These are phyloP conservation scores for Harpagifer antarcticus DNA, from an alignment of 2,797 vertebrate genomes.

Conservation along the genomic window DNA sequence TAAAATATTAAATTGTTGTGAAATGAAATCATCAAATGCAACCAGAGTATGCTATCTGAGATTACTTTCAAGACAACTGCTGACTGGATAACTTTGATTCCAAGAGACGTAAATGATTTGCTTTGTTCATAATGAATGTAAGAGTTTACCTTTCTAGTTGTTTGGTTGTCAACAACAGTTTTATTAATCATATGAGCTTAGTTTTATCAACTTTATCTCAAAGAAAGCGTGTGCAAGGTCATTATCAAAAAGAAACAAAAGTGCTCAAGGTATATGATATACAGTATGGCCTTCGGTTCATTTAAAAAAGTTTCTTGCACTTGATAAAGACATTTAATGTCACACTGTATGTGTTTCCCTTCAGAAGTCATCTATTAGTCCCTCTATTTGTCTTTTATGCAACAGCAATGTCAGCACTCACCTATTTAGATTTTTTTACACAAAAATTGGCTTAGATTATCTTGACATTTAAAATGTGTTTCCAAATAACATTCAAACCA, in stretches of 20 bases:
- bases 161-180: not conserved
- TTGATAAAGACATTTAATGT: not conserved
- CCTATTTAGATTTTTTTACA: not conserved
- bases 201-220: not conserved
- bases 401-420: not conserved
- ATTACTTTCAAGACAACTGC: not conserved
- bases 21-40: constrained; percentile 11
- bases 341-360: not conserved
- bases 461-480: not conserved
- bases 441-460: not conserved
- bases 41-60: not conserved
- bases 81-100: not conserved
- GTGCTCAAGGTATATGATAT: not conserved
- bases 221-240: not conserved
- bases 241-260: not conserved
- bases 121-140: not conserved
- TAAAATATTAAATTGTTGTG: not conserved
- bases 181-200: not conserved
- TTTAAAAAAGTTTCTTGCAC: not conserved
- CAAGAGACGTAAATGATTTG: not conserved
- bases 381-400: not conserved
- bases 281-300: too few species aligned
- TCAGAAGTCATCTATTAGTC: too few species aligned
- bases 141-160: not conserved
- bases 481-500: not conserved